phyloP scores from a whole-genome alignment of 2,888 invertebrate genomes.

The Philonicus albiceps region DNA sequence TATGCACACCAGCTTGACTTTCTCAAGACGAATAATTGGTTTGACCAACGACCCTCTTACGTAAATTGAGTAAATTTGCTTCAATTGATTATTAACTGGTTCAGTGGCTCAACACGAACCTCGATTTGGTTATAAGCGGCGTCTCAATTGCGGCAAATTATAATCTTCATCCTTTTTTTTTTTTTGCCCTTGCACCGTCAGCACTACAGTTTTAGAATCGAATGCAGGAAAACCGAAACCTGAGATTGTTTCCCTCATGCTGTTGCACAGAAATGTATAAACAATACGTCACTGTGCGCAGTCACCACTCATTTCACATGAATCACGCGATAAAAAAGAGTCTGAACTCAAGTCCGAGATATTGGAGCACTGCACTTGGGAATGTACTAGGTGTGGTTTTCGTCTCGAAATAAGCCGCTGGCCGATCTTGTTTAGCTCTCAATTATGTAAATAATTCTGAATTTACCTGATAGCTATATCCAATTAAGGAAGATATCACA shows the following conservation, averaged over 20 bases:
- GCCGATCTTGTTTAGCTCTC: neutral
- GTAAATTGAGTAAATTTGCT: neutral
- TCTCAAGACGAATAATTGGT: neutral
- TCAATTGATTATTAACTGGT: neutral
- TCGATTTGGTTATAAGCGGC: neutral
- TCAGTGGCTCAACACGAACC: neutral
- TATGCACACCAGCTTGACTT: neutral
- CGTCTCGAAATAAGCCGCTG: neutral
- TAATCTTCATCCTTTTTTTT: neutral
- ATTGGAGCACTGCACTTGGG: neutral
- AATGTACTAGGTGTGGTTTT: neutral
- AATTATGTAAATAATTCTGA: neutral
- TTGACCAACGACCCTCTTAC: constrained; percentile 11
- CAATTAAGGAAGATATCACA: constrained; percentile 27
- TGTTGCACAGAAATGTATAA: neutral
- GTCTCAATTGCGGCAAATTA: neutral
- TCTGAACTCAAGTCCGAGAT: neutral
- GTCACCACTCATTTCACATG: constrained; percentile 8
- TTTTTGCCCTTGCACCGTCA: no score
- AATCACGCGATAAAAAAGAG: constrained; percentile 16
- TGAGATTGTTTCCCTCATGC: neutral
- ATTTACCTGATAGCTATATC: constrained; percentile 37
- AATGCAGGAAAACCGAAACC: neutral
- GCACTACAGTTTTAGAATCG: neutral
- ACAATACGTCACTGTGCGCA: constrained; percentile 28